Base-by-base conservation (phyloP, 1,140 invertebrate species). In the Calephelis nemesis region DNA sequence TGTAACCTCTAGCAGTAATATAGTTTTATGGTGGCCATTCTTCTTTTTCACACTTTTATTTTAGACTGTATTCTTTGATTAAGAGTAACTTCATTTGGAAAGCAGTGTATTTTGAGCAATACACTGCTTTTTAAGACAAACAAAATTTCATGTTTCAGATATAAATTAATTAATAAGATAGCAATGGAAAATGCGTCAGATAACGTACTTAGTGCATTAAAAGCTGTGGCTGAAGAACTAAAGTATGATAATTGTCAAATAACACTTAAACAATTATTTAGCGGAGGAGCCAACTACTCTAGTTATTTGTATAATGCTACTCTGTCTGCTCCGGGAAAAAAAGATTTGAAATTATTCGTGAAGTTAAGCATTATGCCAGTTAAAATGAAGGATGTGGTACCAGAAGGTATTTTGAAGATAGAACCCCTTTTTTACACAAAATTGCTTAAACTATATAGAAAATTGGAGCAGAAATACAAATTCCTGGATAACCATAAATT, bases 281-380 rank as follows among this genome's bases (percentile, higher is more conserved):
- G 68, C 47, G 77, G 62, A 2, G 79, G 79, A 2, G 79, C 75
- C 0, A 82, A 82, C 60, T 82, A 76, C 60, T 76, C 79, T 11
- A 76, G 75, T 10, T 50, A 58, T 5, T 64, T 82, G 9, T 82
- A 69, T 65, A 30, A 66, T 12, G 67, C 69, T 11, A 76, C 63
- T 3, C 10, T 82, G 7, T 64, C 65, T 0, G 15, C 67, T 1
- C 58, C 63, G 1, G 65, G 42, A 0, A 62, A 62, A 13, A 47
- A 73, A 5, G 68, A 73, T 7, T 12, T 80, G 11, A 67, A 77
- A 9, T 69, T 79, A 1, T 82, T 82, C 50, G 81, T 73, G 1
- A 83, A 83, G 62, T 73, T 80, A 2, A 76, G 75, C 0, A 62
- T 13, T 10, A 15, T 79, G 1, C 63, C 74, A 1, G 75, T 75